Evolutionary conservation across 2,797 vertebrate genomes (phyloP), one percentile per base, ranked within the genome.

Genomic region (Geotrypetes seraphini): DNA sequence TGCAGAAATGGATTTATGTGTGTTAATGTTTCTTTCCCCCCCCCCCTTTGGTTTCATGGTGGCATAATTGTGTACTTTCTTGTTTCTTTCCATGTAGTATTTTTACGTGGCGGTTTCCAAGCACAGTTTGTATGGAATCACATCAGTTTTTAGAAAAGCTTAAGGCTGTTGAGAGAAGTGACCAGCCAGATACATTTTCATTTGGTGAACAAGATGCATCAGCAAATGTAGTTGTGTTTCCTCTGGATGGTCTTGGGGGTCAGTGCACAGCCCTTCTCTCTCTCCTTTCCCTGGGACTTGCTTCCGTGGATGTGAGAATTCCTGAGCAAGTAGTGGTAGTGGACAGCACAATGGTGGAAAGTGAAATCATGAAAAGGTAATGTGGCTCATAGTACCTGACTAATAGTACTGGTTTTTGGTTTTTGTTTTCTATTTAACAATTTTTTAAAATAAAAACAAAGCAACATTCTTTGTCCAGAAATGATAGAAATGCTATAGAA

Each of bases 281-380:
- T 28, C 80, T 98, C 1, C 76, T 96, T 57, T 78, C 86, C 20
- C 61, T 96, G 50, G 92, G 95, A 4, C 68, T 92, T 24, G 39
- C 96, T 4, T 80, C 76, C 0, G 79, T 96, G 20, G 68, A 81
- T 1, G 45, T 96, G 42, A 83, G 67, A 44, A 87, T 98, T 17
- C 95, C 95, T 0, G 91, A 93, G 51, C 91, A 92, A 79, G 91
- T 97, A 2, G 87, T 97, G 3, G 86, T 97, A 46, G 87, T 98
- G 53, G 93, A 97, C 83, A 95, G 88, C 53, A 88, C 60, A 4
- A 60, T 96, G 81, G 83, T 95, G 50, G 91, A 96, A 52, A 91
- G 78, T 0, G 89, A 94, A 30, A 81, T 86, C 2, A 84, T 89
- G 5, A 97, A 93, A 66, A 89, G 85, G 94, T 93, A 45, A 62